phyloP scores from a whole-genome alignment of 1,140 invertebrate species.

The Chironomus striatipennis region DNA sequence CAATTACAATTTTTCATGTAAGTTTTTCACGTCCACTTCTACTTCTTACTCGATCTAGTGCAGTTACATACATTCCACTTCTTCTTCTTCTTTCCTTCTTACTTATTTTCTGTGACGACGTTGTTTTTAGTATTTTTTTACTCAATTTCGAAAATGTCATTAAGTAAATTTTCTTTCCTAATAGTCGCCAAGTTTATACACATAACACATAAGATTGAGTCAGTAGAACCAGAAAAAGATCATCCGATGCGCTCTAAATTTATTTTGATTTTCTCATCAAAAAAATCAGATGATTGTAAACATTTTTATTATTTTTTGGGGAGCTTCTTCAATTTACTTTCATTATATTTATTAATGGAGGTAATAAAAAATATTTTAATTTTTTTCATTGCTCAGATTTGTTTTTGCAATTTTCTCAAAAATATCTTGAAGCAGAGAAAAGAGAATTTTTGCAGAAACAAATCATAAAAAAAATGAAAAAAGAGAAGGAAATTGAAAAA shows the following conservation, averaged over 20 bases:
- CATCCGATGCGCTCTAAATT: not conserved
- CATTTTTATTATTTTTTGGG: not conserved
- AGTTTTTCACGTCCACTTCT: slow-evolving; percentile 35
- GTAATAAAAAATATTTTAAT: not conserved
- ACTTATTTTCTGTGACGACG: not conserved
- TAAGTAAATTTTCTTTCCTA: not conserved
- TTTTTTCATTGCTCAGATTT: not conserved
- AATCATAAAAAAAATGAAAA: too few species aligned
- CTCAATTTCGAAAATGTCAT: not conserved
- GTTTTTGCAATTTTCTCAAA: not conserved
- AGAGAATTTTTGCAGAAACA: too few species aligned
- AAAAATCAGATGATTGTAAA: slow-evolving; percentile 1
- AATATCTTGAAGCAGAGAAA: too few species aligned
- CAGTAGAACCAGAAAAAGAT: not conserved
- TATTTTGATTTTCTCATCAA: not conserved
- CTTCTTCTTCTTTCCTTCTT: slow-evolving; percentile 6
- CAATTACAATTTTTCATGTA: slow-evolving; percentile 72
- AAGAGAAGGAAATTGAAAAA: too few species aligned
- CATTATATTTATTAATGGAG: not conserved
- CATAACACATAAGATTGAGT: too few species aligned
- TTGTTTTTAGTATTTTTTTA: too few species aligned
- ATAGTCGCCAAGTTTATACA: too few species aligned
- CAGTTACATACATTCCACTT: not conserved
- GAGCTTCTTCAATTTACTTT: too few species aligned
- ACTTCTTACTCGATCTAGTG: not conserved